phyloP scores from a whole-genome alignment of 1,140 invertebrate genomes.

The Dinothrombium tinctorium region DNA sequence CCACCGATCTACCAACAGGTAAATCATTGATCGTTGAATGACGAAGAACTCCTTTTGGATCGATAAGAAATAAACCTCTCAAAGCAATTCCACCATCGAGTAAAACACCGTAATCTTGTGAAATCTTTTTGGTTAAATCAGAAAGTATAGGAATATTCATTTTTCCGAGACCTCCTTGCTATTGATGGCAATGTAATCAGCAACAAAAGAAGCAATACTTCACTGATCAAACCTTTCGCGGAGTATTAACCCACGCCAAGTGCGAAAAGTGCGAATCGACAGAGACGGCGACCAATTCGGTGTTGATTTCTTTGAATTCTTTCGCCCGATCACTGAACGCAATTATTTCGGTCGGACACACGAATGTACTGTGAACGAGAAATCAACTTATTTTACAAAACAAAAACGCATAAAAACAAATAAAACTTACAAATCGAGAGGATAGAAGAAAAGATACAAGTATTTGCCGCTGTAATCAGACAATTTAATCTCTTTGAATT shows the following conservation, averaged over 20 bases:
- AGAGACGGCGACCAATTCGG: slow-evolving; percentile 51
- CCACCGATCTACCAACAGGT: slow-evolving; percentile 41
- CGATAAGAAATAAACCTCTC: slow-evolving; percentile 43
- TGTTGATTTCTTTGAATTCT: slow-evolving; percentile 37
- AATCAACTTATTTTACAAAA: too few relatives aligned
- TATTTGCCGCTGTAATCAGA: slow-evolving; percentile 34
- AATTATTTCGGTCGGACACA: slow-evolving; percentile 73
- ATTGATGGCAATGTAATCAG: too few relatives aligned
- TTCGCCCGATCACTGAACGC: slow-evolving; percentile 51
- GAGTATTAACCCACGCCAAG: slow-evolving; percentile 48
- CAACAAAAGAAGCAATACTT: too few relatives aligned
- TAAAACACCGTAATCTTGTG: slow-evolving; percentile 43
- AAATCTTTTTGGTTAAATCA: slow-evolving; percentile 71
- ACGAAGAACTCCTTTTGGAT: slow-evolving; percentile 32
- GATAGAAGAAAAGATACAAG: slow-evolving; percentile 37
- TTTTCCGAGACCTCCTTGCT: slow-evolving; percentile 56
- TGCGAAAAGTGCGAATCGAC: slow-evolving; percentile 68
- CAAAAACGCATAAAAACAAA: background rate
- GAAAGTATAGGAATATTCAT: slow-evolving; percentile 71
- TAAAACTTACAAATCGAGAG: slow-evolving; percentile 32
- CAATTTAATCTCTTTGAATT: slow-evolving; percentile 31
- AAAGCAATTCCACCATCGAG: slow-evolving; percentile 61
- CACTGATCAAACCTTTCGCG: too few relatives aligned
- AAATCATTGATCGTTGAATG: slow-evolving; percentile 24
- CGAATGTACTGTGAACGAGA: slow-evolving; percentile 55